A percentile compares a stretch with the other conserved stretches of the same genome.
phyloP scores from a whole-genome alignment of 2,797 vertebrate genomes.

The Schizopygopsis malacanthus region DNA sequence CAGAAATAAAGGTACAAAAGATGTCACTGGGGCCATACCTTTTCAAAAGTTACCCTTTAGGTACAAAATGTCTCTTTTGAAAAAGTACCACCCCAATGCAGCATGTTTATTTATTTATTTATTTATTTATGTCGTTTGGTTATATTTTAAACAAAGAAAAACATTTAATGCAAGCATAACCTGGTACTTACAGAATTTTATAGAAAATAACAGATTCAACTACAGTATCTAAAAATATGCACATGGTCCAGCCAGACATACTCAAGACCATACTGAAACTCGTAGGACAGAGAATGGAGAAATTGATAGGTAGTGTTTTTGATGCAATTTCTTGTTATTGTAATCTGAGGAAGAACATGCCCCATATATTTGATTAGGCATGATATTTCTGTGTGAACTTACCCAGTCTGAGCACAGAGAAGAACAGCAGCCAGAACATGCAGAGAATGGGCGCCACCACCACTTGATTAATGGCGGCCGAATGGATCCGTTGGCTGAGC shows the following conservation, averaged over 20 bases:
- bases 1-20: neutral
- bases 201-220: neutral
- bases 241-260: no score
- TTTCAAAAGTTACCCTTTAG: neutral
- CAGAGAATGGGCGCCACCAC: slow-evolving; percentile 91
- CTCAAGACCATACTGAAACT: neutral
- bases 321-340: neutral
- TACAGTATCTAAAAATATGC: neutral
- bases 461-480: slow-evolving; percentile 89
- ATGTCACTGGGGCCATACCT: neutral
- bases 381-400: slow-evolving; percentile 32
- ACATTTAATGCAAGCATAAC: neutral
- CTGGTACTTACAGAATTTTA: neutral
- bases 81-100: neutral
- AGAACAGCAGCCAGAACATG: slow-evolving; percentile 98
- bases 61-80: neutral
- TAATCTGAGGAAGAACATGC: no score
- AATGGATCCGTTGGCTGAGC: slow-evolving; percentile 90
- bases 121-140: neutral
- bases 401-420: slow-evolving; percentile 93
- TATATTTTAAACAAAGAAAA: neutral
- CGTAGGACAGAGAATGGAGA: neutral
- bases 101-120: rapidly evolving
- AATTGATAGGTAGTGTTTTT: neutral
- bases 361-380: neutral